Evolutionary conservation across 64 coral and sea anemone species (phyloP).

Genomic region (Catalaphyllia jardinei): DNA sequence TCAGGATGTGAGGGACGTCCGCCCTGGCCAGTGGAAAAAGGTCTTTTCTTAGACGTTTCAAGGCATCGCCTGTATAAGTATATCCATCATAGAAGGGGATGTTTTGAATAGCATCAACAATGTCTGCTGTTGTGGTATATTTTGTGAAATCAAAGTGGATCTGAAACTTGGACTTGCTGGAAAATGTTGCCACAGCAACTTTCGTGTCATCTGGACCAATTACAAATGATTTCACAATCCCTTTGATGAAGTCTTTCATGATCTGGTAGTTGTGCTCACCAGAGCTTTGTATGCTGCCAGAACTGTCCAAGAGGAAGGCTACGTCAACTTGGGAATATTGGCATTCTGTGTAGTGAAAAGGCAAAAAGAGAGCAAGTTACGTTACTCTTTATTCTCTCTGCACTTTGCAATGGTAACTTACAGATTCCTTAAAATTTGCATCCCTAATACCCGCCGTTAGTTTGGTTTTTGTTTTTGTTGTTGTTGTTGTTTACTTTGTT

Average conservation of each 20-base stretch:
- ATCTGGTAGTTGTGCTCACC: constrained; percentile 24
- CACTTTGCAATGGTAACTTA: no score
- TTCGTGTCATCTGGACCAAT: constrained; percentile 38
- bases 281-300: constrained; percentile 55
- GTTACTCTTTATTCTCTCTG: no score
- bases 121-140: constrained; percentile 22
- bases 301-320: constrained; percentile 59
- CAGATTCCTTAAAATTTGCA: no score
- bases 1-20: constrained; percentile 46
- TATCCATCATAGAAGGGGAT: constrained; percentile 22
- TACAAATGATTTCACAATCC: constrained; percentile 31
- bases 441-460: no score
- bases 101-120: constrained; percentile 37
- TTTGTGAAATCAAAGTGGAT: constrained; percentile 50
- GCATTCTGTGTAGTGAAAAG: not conserved
- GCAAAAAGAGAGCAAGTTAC: no score
- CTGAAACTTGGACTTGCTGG: not conserved
- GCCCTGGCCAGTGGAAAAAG: constrained; percentile 25
- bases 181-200: constrained; percentile 47
- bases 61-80: constrained; percentile 47
- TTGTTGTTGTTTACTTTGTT: no score
- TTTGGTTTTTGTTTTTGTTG: no score
- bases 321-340: constrained; percentile 22
- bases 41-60: not conserved
- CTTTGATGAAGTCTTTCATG: constrained; percentile 60